Conservation (phyloP, 2,113 vertebrate genomes). For the Paramisgurnus dabryanus region DNA sequence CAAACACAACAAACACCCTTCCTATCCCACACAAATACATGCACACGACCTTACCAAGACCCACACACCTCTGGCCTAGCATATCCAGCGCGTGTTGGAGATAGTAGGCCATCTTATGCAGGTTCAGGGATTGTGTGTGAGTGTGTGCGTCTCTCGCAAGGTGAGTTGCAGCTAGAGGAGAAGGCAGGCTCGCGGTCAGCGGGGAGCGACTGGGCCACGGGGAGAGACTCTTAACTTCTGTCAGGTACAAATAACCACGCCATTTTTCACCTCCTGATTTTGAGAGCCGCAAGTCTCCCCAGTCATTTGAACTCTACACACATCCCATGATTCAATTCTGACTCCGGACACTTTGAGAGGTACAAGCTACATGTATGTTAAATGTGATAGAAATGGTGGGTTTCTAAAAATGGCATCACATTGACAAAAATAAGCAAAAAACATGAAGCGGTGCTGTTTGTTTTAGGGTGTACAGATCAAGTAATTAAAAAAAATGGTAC, state of each 20-base stretch:
- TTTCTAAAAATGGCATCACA: slow-evolving; percentile 15
- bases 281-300: slow-evolving; percentile 76
- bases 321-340: slow-evolving; percentile 72
- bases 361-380: slow-evolving; percentile 26
- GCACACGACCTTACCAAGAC: slow-evolving; percentile 8
- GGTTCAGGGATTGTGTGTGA: slow-evolving; percentile 45
- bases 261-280: slow-evolving; percentile 80
- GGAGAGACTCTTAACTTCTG: slow-evolving; percentile 84
- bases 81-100: slow-evolving; percentile 34
- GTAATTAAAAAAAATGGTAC: too few species aligned
- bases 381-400: not conserved
- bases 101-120: slow-evolving; percentile 61
- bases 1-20: slow-evolving; percentile 4
- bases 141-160: slow-evolving; percentile 69
- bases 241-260: slow-evolving; percentile 81
- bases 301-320: slow-evolving; percentile 76
- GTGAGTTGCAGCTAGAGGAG: slow-evolving; percentile 75
- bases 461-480: not conserved
- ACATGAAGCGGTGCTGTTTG: not conserved
- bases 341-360: slow-evolving; percentile 61
- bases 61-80: slow-evolving; percentile 28
- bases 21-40: slow-evolving; percentile 11
- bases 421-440: slow-evolving; percentile 6
- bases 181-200: slow-evolving; percentile 74
- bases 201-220: slow-evolving; percentile 72